Evolutionary conservation across 2,888 invertebrate genomes (phyloP).

Genomic region (Limenitis camilla): DNA sequence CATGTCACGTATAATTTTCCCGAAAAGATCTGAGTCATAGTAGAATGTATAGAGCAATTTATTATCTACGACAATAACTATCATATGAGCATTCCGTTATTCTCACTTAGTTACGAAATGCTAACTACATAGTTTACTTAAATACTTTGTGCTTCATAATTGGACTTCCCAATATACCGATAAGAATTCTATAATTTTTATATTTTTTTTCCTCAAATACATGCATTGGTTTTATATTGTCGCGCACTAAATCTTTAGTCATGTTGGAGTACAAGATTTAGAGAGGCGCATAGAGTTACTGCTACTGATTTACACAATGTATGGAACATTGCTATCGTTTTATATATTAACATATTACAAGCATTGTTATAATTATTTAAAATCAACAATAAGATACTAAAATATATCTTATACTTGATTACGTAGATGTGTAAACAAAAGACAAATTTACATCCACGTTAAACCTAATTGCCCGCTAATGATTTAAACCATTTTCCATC

Average conservation of each 20-base stretch:
- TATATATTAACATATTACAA: background rate
- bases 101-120: slow-evolving; percentile 12
- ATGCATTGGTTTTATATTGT: background rate
- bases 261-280: slow-evolving; percentile 7
- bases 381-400: background rate
- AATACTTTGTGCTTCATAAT: slow-evolving; percentile 11
- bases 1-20: background rate
- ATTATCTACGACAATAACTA: slow-evolving; percentile 7
- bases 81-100: slow-evolving; percentile 13
- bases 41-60: background rate
- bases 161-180: slow-evolving; percentile 17
- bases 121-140: slow-evolving; percentile 18
- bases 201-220: slow-evolving; percentile 2
- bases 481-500: background rate
- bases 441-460: background rate
- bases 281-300: slow-evolving; percentile 10
- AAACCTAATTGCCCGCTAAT: background rate
- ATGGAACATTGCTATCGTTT: slow-evolving; percentile 4
- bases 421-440: background rate
- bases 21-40: background rate
- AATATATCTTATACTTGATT: background rate
- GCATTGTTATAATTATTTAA: background rate
- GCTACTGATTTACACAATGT: slow-evolving; percentile 21
- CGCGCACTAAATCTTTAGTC: background rate
- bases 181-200: slow-evolving; percentile 1